A percentile compares a stretch with the other conserved stretches of the same genome.
These are phyloP conservation scores for Leptodactylus fallax DNA, from an alignment of 2,797 vertebrate genomes.

Conservation along the genomic window DNA sequence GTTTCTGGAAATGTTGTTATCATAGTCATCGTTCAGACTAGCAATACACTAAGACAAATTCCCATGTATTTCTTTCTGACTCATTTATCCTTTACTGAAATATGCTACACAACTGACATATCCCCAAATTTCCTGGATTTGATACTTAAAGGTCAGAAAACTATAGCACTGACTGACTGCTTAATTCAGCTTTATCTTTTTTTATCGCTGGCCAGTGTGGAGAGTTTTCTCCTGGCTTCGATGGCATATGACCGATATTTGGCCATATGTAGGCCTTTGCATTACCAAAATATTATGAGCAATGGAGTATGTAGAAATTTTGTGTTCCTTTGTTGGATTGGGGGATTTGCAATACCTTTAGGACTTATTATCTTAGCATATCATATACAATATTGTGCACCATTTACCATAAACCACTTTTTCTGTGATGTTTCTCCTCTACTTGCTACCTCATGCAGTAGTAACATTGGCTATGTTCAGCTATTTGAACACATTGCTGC, in stretches of 20 bases:
- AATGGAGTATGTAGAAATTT: background rate
- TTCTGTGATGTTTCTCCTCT: slow-evolving; percentile 5
- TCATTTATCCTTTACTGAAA: slow-evolving; percentile 3
- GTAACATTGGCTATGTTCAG: background rate
- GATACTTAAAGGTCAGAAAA: background rate
- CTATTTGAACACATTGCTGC: background rate
- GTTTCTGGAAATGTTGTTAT: background rate
- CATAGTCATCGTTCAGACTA: background rate
- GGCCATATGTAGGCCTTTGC: background rate
- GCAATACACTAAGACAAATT: background rate
- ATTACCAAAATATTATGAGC: background rate
- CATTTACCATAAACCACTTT: slow-evolving; percentile 3
- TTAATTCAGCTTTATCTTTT: background rate
- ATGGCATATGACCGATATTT: slow-evolving; percentile 1
- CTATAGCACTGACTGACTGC: background rate
- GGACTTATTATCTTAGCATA: background rate
- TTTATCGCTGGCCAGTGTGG: background rate
- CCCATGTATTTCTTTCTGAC: slow-evolving; percentile 3
- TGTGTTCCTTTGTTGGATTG: background rate
- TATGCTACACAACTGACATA: background rate
- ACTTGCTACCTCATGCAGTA: background rate
- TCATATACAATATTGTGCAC: background rate
- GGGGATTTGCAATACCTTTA: background rate
- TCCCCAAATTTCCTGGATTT: slow-evolving; percentile 5
- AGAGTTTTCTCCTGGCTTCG: background rate